Evolutionary conservation across 2,888 invertebrate genomes (phyloP).

Genomic region (Melipona bicolor): DNA sequence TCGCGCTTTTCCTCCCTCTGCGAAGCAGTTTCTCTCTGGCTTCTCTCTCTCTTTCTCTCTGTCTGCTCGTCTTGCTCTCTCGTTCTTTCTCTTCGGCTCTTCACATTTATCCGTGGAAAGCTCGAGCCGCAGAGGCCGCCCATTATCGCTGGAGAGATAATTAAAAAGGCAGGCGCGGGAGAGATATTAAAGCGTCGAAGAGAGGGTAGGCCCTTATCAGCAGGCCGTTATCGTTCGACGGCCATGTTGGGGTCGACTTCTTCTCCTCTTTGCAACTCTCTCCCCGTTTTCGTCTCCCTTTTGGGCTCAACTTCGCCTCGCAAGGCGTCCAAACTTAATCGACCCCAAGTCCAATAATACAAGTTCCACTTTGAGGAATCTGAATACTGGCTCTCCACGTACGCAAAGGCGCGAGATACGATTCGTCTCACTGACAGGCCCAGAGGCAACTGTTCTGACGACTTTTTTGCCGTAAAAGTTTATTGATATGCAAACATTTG

Average conservation of each 20-base stretch:
- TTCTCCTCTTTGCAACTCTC: conserved; percentile 35
- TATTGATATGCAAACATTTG: too few relatives aligned
- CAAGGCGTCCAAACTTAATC: too few relatives aligned
- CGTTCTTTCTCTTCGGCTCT: conserved; percentile 52
- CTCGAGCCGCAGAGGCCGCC: conserved; percentile 72
- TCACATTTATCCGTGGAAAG: conserved; percentile 76
- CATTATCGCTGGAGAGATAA: conserved; percentile 80
- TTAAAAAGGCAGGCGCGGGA: conserved; percentile 79
- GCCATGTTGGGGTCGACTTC: conserved; percentile 69
- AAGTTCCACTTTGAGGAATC: too few relatives aligned
- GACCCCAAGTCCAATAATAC: too few relatives aligned
- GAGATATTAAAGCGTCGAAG: conserved; percentile 74
- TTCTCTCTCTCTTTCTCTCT: conserved; percentile 3
- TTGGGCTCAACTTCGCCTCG: too few relatives aligned
- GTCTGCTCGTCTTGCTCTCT: conserved; percentile 2
- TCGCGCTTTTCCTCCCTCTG: conserved; percentile 6
- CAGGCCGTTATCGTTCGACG: conserved; percentile 78
- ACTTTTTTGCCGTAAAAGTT: too few relatives aligned
- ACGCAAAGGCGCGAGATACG: too few relatives aligned
- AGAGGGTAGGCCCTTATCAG: conserved; percentile 78
- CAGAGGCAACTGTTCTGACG: too few relatives aligned
- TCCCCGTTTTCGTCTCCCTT: conserved; percentile 20
- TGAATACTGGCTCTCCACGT: too few relatives aligned
- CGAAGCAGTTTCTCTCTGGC: neutral
- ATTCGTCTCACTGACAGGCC: too few relatives aligned